Percentiles rank a stretch among this genome's conserved stretches.
Evolutionary conservation across 1,140 invertebrate species (phyloP).

Genomic region (Pogonus chalceus): DNA sequence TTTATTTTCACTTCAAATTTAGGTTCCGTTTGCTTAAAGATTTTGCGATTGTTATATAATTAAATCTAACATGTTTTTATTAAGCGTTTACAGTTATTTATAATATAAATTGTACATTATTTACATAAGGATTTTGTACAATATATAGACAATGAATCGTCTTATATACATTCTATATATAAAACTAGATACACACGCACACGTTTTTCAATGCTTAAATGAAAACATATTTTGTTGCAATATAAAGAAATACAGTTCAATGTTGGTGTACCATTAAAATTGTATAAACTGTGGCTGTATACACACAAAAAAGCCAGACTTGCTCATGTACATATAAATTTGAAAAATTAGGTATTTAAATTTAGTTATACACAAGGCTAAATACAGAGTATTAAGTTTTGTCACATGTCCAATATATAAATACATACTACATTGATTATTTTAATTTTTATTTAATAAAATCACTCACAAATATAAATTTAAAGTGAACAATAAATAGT

Average conservation of each 20-base stretch:
- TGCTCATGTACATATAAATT: background rate
- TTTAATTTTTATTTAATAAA: too few species aligned
- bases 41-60: background rate
- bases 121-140: slow-evolving; percentile 12
- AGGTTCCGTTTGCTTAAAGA: background rate
- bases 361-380: too few species aligned
- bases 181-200: slow-evolving; percentile 1
- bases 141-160: slow-evolving; percentile 1
- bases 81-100: slow-evolving; percentile 10
- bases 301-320: background rate
- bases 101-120: slow-evolving; percentile 7
- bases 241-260: background rate
- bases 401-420: too few species aligned
- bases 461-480: too few species aligned
- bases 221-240: background rate
- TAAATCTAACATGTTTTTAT: slow-evolving; percentile 10
- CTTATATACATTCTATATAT: slow-evolving; percentile 12
- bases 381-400: too few species aligned
- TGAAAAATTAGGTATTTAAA: too few species aligned
- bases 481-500: too few species aligned
- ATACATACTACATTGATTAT: too few species aligned
- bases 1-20: background rate
- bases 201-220: background rate
- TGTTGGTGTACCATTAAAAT: background rate
- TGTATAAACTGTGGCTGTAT: background rate